phyloP scores from a whole-genome alignment of 2,113 vertebrate species.

The Orientallactaga bullata region DNA sequence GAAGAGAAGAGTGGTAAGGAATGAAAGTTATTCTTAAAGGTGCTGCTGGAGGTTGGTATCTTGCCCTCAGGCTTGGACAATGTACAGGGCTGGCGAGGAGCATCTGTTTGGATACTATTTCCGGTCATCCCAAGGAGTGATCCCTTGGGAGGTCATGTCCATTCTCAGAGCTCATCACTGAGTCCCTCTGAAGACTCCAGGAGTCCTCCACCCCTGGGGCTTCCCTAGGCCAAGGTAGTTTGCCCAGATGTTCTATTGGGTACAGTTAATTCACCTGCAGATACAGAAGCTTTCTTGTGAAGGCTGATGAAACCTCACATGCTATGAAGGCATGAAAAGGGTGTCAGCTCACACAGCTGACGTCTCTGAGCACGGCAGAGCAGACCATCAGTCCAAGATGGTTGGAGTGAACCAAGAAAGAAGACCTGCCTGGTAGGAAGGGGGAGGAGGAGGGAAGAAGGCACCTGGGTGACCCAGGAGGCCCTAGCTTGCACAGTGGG shows the following conservation, averaged over 20 bases:
- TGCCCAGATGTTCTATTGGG: not conserved
- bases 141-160: not conserved
- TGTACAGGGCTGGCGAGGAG: not conserved
- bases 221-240: not conserved
- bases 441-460: not conserved
- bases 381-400: not conserved
- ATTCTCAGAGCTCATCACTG: not conserved
- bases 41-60: no score
- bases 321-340: not conserved
- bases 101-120: not conserved
- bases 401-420: not conserved
- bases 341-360: not conserved
- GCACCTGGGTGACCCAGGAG: no score
- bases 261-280: no score
- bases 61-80: accelerated
- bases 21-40: no score
- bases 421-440: not conserved
- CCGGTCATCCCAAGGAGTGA: not conserved
- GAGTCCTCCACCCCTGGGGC: not conserved
- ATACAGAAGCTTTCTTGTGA: not conserved
- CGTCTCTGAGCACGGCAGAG: not conserved
- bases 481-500: not conserved
- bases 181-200: not conserved
- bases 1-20: not conserved
- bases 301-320: no score